phyloP scores from a whole-genome alignment of 2,888 invertebrate genomes.

The Drosophila mimica region DNA sequence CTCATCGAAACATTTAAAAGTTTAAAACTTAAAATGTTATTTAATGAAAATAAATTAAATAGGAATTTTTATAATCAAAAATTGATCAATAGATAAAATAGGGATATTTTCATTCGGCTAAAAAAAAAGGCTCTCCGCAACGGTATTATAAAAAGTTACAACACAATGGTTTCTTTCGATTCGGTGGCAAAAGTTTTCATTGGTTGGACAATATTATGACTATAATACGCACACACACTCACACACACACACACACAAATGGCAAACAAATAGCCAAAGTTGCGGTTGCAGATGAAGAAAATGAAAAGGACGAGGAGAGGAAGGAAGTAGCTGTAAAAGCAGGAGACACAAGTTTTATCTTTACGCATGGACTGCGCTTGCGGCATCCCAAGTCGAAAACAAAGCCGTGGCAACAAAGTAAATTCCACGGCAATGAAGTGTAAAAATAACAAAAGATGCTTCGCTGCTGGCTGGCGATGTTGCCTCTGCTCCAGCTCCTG shows the following conservation, averaged over 20 bases:
- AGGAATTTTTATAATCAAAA: neutral
- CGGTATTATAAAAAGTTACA: constrained; percentile 35
- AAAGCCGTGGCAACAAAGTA: constrained; percentile 73
- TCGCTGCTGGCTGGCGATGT: constrained; percentile 6
- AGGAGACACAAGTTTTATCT: constrained; percentile 77
- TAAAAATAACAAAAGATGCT: constrained; percentile 78
- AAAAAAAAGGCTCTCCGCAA: neutral
- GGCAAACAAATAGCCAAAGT: constrained; percentile 53
- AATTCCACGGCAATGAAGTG: constrained; percentile 80
- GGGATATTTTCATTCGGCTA: neutral
- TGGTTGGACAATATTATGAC: constrained; percentile 66
- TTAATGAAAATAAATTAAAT: neutral
- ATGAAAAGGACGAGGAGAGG: constrained; percentile 8
- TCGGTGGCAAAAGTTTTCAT: constrained; percentile 71
- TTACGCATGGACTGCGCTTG: constrained; percentile 74
- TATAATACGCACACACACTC: constrained; percentile 53
- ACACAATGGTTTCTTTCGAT: constrained; percentile 55
- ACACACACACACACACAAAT: constrained; percentile 23
- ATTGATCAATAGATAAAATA: neutral
- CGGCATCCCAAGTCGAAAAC: constrained; percentile 69
- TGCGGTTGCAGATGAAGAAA: constrained; percentile 25
- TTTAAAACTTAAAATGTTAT: neutral
- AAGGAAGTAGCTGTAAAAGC: constrained; percentile 44
- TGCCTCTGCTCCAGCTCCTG: neutral
- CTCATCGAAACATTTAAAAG: neutral